phyloP scores from a whole-genome alignment of 2,888 invertebrate species.

The Tipula vernalis region DNA sequence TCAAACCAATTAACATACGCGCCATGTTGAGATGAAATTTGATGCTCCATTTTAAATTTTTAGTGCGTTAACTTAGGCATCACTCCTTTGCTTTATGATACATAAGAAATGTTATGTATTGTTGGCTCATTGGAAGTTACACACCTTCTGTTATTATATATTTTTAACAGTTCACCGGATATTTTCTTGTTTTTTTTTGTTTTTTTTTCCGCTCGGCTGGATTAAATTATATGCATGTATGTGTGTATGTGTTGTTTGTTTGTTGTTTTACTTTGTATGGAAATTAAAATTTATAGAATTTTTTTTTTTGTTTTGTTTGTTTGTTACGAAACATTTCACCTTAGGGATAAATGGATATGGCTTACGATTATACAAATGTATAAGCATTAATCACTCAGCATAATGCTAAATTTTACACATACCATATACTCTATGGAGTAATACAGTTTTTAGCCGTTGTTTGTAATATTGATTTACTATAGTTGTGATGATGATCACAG shows the following conservation, averaged over 20 bases:
- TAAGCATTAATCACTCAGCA: not conserved
- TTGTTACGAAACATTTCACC: not conserved
- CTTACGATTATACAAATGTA: not conserved
- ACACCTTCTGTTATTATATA: not conserved
- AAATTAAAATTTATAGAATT: not conserved
- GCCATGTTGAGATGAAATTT: not conserved
- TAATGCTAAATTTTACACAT: not conserved
- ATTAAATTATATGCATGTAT: not conserved
- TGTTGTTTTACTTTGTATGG: not conserved
- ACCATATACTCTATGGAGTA: not conserved
- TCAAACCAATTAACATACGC: not conserved
- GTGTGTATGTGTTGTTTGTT: too few relatives aligned
- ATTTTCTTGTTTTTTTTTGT: not conserved
- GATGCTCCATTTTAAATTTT: not conserved
- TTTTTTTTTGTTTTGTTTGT: not conserved
- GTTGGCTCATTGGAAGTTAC: not conserved
- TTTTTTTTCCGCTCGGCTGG: not conserved
- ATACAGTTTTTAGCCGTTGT: not conserved
- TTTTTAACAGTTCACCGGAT: not conserved
- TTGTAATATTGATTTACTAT: too few relatives aligned
- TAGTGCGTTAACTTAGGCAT: not conserved
- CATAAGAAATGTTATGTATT: not conserved
- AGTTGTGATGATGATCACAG: too few relatives aligned
- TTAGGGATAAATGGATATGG: not conserved
- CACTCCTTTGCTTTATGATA: not conserved